Conservation (phyloP, 2,113 vertebrate genomes). For the Irena cyanogastra region DNA sequence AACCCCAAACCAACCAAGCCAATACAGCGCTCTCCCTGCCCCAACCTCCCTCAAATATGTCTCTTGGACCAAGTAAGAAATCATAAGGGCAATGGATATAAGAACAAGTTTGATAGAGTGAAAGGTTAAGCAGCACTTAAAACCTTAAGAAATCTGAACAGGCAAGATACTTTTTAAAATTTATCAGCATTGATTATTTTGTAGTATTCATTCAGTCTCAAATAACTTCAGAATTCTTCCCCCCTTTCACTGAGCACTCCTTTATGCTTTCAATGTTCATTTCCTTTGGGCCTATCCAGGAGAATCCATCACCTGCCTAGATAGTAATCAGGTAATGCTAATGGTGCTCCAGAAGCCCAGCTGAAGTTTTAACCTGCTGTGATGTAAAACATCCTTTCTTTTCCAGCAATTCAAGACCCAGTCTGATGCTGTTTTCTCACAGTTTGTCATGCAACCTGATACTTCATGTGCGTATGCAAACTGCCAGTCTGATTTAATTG, state of each 20-base stretch:
- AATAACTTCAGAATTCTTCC: background rate
- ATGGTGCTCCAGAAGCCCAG: background rate
- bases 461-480: background rate
- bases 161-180: background rate
- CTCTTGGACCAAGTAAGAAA: background rate
- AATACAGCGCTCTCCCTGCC: rapidly evolving
- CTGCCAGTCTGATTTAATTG: background rate
- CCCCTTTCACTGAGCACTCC: background rate
- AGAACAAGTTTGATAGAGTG: background rate
- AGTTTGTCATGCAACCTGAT: background rate
- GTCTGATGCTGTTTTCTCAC: background rate
- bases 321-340: background rate
- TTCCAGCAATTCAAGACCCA: background rate
- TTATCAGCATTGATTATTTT: background rate
- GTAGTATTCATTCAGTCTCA: background rate
- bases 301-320: background rate
- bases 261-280: background rate
- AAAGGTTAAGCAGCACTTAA: background rate
- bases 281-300: background rate
- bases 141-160: background rate
- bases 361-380: background rate
- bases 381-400: background rate
- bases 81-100: background rate
- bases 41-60: background rate
- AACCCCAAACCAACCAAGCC: background rate